Base-by-base conservation (phyloP, 2,113 vertebrate species). In the Zosterops hypoxanthus region DNA sequence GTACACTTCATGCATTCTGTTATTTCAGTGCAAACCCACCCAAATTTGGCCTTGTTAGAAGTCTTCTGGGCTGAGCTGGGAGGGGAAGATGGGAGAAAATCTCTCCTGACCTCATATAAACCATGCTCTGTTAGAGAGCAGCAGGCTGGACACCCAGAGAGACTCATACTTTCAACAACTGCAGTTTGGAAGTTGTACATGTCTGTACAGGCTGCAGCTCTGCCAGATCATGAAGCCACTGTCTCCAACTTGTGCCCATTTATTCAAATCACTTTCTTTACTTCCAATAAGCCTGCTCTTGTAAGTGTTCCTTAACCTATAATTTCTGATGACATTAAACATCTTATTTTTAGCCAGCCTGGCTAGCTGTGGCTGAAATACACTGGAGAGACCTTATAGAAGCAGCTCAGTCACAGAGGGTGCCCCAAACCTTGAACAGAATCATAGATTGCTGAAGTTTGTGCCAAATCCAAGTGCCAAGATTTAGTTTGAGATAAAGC, bases 31-130 rank as follows among this genome's bases (percentile, higher is more conserved):
- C 79, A 96, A 94, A 94, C 34, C 57, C 94, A 94, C 85, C 93
- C 95, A 93, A 88, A 95, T 95, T 88, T 95, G 94, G 93, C 93
- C 47, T 81, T 93, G 39, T 71, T 92, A 70, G 68, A 83, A 91
- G 52, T 18, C 72, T 83, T 94, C 61, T 68, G 89, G 69, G 81
- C 56, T 82, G 53, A 26, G 33, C 23, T 55, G 42, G 82, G 76
- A 92, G 53, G 63, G 41, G 59, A 88, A 80, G 75, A 94, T 63
- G 50, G 31, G 49, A 86, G 46, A 59, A 78, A 76, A 88, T 86
- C 76, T 75, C 34, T 92, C 31, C 65, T 84, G 94, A 95, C 92
- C 96, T 96, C 80, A 81, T 36, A 81, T 95, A 95, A 95, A 96
- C 92, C 64, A 42, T 66, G 64, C 78, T 95, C 39, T 73, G 29